Evolutionary conservation across 2,797 vertebrate species (phyloP), one percentile per base, ranked within the genome.

Genomic region (Helarctos malayanus): DNA sequence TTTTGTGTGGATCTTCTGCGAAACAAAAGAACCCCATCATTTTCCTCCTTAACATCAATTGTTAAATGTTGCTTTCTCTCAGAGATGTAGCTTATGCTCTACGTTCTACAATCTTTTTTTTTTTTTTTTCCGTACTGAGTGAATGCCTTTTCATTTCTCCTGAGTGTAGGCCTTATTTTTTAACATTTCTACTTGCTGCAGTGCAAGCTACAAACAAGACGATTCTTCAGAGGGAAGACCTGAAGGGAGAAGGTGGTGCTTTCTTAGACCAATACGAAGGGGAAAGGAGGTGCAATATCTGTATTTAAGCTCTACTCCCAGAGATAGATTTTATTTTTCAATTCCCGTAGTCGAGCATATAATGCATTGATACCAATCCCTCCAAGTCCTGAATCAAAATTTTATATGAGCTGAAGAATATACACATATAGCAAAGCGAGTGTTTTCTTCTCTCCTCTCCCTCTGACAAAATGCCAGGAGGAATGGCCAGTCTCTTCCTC

Each of bases 11-110:
- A 68, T 97, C 98, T 86, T 93, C 59, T 95, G 69, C 81, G 97
- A 98, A 98, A 97, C 82, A 98, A 97, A 97, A 78, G 89, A 81
- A 90, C 45, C 52, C 65, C 86, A 89, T 59, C n/a, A 29, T 54
- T 79, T 96, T 97, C 75, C 89, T 82, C 56, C n/a, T 88, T 94
- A 52, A 81, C 56, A 75, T 94, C 45, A 97, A 63, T 76, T 76
- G 76, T 96, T 89, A 88, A 13, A 35, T 49, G 96, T 97, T 96
- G 5, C 90, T 95, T 96, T 95, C 32, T 59, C 45, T 71, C 3
- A 35, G 94, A 97, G 52, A 97, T 79, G 91, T 89, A 93, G 95
- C 83, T 90, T 32, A 19, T 27, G 3, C 85, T 95, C 1, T 0
- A 49, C 95, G 61, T 89, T 52, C 89, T 76, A 61, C 65, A 84